Conservation (phyloP, 2,888 invertebrate species). For the Osmoderma eremita region DNA sequence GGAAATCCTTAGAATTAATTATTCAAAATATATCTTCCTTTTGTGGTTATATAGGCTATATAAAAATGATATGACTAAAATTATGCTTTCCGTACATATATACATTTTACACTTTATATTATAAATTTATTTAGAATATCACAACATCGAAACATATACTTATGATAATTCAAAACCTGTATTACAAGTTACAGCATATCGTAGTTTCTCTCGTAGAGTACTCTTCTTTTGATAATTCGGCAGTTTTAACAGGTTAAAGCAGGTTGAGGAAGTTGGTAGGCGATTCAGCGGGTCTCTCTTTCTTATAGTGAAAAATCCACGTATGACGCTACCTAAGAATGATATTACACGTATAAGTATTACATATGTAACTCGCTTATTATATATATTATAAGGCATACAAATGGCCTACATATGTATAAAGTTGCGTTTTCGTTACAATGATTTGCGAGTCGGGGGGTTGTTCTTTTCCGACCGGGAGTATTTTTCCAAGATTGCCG, state of each 20-base stretch:
- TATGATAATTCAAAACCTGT: conserved; percentile 99
- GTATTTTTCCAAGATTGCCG: no score
- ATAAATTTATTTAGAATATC: conserved; percentile 37
- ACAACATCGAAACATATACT: conserved; percentile 50
- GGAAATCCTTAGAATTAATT: conserved; percentile 14
- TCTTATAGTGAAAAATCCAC: conserved; percentile 97
- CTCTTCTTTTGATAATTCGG: conserved; percentile 98
- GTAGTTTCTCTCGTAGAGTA: conserved; percentile 92
- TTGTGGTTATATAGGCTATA: conserved; percentile 27
- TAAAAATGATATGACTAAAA: conserved; percentile 41
- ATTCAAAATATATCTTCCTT: conserved; percentile 31
- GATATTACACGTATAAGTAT: neutral
- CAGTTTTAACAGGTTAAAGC: conserved; percentile 96
- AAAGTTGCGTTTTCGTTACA: no score
- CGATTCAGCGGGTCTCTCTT: conserved; percentile 94
- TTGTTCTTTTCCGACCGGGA: no score
- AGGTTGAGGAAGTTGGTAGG: conserved; percentile 98
- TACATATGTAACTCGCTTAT: neutral
- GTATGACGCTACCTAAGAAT: conserved; percentile 86
- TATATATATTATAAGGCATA: no score
- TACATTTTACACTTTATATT: conserved; percentile 38
- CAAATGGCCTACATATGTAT: no score
- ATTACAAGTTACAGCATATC: conserved; percentile 97
- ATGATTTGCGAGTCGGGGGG: no score
- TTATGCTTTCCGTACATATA: conserved; percentile 21